These are phyloP conservation scores for Thalassophryne amazonica DNA, from an alignment of 2,797 vertebrate genomes.

Conservation along the genomic window DNA sequence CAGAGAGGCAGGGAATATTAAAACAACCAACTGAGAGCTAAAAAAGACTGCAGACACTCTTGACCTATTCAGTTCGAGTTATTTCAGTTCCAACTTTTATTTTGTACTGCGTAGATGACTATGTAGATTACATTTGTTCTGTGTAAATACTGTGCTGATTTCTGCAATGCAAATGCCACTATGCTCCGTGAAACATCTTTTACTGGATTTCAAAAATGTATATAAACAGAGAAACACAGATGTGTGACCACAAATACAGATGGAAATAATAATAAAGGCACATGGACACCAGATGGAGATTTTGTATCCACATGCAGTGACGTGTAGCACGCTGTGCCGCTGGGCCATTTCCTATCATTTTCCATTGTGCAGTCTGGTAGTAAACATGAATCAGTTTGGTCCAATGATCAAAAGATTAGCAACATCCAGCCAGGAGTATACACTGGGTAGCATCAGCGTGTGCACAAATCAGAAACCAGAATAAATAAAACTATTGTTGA, in stretches of 20 bases:
- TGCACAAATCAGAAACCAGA: conserved; percentile 8
- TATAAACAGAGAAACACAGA: conserved; percentile 11
- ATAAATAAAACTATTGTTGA: conserved; percentile 42
- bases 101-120: conserved; percentile 19
- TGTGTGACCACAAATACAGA: not conserved
- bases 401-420: conserved; percentile 63
- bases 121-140: conserved; percentile 16
- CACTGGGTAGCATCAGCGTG: conserved; percentile 33
- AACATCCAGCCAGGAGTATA: conserved; percentile 23
- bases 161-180: conserved; percentile 29
- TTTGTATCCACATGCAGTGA: conserved; percentile 15
- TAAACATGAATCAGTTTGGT: conserved; percentile 55
- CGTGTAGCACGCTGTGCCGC: conserved; percentile 22
- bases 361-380: conserved; percentile 20
- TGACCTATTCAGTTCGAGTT: no score
- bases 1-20: no score
- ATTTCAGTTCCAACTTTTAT: no score
- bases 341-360: conserved; percentile 51
- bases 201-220: conserved; percentile 6
- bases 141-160: conserved; percentile 24
- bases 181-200: conserved; percentile 16
- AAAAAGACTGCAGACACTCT: no score
- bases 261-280: not conserved
- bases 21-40: no score
- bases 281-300: conserved; percentile 1